Evolutionary conservation across 2,113 vertebrate genomes (phyloP).

Genomic region (Gambusia affinis): DNA sequence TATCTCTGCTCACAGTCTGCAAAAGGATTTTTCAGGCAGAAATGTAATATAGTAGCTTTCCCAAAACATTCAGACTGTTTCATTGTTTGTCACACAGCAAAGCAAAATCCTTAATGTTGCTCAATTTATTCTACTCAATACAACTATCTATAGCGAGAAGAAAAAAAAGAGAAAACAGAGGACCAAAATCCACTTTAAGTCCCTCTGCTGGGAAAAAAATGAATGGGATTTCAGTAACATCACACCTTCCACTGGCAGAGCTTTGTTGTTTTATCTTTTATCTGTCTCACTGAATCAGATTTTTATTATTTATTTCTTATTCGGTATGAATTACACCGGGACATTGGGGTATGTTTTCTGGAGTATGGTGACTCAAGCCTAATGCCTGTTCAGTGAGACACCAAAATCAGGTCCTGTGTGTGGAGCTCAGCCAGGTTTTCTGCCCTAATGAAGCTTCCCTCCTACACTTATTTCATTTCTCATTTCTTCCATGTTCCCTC

Average conservation of each 20-base stretch:
- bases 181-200: slow-evolving; percentile 16
- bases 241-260: not conserved
- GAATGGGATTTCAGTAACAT: slow-evolving; percentile 18
- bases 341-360: slow-evolving; percentile 14
- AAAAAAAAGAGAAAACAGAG: not conserved
- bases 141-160: not conserved
- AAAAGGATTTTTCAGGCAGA: slow-evolving; percentile 1
- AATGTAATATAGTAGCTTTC: not conserved
- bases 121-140: slow-evolving; percentile 5
- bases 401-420: slow-evolving; percentile 30
- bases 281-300: slow-evolving; percentile 8
- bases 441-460: slow-evolving; percentile 52
- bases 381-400: slow-evolving; percentile 22
- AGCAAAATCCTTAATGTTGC: not conserved
- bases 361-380: slow-evolving; percentile 14
- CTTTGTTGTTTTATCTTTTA: slow-evolving; percentile 11
- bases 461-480: slow-evolving; percentile 37
- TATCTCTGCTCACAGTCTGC: not conserved
- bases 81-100: slow-evolving; percentile 6
- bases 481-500: slow-evolving; percentile 44
- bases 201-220: not conserved
- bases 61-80: not conserved
- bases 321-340: slow-evolving; percentile 10
- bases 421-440: slow-evolving; percentile 24
- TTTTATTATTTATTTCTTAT: not conserved